Evolutionary conservation across 1,140 invertebrate genomes (phyloP).

Genomic region (Sycobia sp.): DNA sequence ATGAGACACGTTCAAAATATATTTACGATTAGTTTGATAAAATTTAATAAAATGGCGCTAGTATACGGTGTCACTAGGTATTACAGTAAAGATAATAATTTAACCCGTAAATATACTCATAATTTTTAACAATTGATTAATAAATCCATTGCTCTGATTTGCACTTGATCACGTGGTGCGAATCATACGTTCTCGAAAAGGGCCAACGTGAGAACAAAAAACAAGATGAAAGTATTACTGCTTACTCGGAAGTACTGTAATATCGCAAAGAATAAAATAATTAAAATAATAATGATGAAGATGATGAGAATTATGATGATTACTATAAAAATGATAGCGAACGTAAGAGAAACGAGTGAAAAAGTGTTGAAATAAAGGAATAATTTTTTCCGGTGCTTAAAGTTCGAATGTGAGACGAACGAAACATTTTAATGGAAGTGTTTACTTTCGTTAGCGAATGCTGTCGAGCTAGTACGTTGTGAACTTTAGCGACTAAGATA

Average conservation of each 20-base stretch:
- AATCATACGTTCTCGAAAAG: not conserved
- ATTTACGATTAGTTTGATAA: no score
- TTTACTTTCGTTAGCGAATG: constrained; percentile 18
- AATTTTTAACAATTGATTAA: no score
- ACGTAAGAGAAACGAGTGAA: not conserved
- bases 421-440: constrained; percentile 15
- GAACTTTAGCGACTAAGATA: constrained; percentile 23
- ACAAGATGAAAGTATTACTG: constrained; percentile 57
- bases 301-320: not conserved
- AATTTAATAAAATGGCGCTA: no score
- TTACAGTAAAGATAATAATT: no score
- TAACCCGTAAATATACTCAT: no score
- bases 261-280: constrained; percentile 36
- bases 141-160: no score
- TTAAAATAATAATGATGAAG: not conserved
- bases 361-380: constrained; percentile 13
- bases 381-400: constrained; percentile 35
- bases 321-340: not conserved
- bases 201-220: constrained; percentile 34
- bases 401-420: constrained; percentile 26
- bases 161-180: constrained; percentile 18
- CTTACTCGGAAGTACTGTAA: constrained; percentile 53
- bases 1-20: no score
- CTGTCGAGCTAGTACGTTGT: constrained; percentile 18
- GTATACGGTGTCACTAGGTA: no score